These are phyloP conservation scores for Tachina grossa DNA, from an alignment of 2,888 invertebrate species.

Conservation along the genomic window DNA sequence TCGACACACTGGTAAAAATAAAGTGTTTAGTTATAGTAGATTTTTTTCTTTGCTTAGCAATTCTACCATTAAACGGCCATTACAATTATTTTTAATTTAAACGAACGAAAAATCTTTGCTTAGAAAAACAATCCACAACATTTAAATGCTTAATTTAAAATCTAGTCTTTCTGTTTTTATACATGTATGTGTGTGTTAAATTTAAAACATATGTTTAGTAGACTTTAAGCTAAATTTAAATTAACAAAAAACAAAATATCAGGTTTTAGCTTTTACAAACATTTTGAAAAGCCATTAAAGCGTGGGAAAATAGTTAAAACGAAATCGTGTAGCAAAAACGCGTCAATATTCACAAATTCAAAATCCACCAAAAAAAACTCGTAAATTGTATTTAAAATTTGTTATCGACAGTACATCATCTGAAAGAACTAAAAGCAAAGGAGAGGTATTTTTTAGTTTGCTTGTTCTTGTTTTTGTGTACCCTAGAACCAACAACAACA, in stretches of 20 bases:
- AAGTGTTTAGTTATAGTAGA: background rate
- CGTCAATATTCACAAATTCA: too few species aligned
- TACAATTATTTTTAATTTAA: constrained; percentile 46
- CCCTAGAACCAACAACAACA: constrained; percentile 2
- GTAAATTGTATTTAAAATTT: constrained; percentile 69
- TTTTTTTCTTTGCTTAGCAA: constrained; percentile 3
- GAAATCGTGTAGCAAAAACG: background rate
- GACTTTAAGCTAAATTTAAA: constrained; percentile 58
- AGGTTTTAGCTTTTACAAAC: constrained; percentile 23
- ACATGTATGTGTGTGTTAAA: background rate
- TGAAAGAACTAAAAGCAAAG: constrained; percentile 36
- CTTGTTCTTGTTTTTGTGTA: background rate
- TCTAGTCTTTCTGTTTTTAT: background rate
- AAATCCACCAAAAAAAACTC: constrained; percentile 26
- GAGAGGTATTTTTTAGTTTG: constrained; percentile 15
- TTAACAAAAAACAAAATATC: constrained; percentile 41
- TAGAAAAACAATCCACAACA: background rate
- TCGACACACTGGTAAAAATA: constrained; percentile 22
- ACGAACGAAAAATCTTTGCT: background rate
- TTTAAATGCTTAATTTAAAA: constrained; percentile 12
- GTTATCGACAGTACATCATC: constrained; percentile 69
- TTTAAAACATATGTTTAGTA: constrained; percentile 61
- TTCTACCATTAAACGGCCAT: constrained; percentile 28
- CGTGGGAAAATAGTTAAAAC: constrained; percentile 64
- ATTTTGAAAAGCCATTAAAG: constrained; percentile 51